Evolutionary conservation across 2,113 vertebrate species (phyloP), one percentile per base, ranked within the genome.

Genomic region (Columba livia): DNA sequence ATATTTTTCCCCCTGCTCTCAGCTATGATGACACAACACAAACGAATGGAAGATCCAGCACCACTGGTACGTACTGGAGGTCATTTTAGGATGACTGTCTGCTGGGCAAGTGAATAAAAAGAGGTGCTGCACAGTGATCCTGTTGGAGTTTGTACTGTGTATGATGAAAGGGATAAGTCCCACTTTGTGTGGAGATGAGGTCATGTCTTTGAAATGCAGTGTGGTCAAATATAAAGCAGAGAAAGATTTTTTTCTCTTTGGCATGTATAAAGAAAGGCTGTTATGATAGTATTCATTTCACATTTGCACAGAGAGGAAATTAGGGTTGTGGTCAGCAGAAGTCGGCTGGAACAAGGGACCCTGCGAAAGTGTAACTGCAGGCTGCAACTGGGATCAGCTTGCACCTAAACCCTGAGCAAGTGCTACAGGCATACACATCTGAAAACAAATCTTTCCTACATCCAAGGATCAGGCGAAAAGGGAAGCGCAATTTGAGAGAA

Each of bases 251-350:
- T 95, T 93, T 88, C 36, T 88, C 29, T 73, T 94, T 74, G 71
- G 32, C 32, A 28, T 16, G 4, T 62, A 40, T 54, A 78, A 71
- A 94, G 82, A 90, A 91, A 73, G 54, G 28, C 66, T 94, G 78
- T 89, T 95, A 61, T 23, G 50, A 36, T 32, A 91, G 66, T 57
- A 70, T 95, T 91, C 47, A 60, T 90, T 96, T 92, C 92, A 85
- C 60, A 31, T 88, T 71, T 3, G 3, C 31, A 19, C 40, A 60
- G 93, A 95, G 62, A 91, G 91, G 94, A 97, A 96, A 91, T 96
- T 71, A 94, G 77, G 89, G n/a, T 54, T 95, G 89, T 73, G 95
- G 96, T 91, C 93, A 94, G 83, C 73, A 77, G 72, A 16, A 71
- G 57, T 38, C 8, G 1, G 32, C 85, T 91, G 64, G 38, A 93